A percentile compares a stretch with the other conserved stretches of the same genome.
phyloP scores from a whole-genome alignment of 2,888 invertebrate species.

The Philaethria dido region DNA sequence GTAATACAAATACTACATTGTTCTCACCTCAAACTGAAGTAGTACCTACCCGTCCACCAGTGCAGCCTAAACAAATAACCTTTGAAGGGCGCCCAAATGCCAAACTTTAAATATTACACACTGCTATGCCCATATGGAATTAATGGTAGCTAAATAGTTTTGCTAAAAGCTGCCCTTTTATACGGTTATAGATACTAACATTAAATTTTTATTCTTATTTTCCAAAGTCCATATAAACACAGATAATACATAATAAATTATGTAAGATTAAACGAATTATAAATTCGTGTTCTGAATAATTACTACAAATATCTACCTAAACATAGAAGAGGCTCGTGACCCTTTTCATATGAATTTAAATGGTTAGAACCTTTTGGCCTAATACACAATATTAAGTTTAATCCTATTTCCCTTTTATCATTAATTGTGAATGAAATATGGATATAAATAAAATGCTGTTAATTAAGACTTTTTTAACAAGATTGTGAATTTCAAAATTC shows the following conservation, averaged over 20 bases:
- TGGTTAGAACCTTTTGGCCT: conserved; percentile 26
- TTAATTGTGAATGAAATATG: conserved; percentile 17
- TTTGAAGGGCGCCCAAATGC: conserved; percentile 30
- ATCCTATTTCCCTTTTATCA: conserved; percentile 25
- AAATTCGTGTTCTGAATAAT: conserved; percentile 26
- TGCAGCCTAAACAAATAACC: conserved; percentile 40
- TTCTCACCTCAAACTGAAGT: conserved; percentile 35
- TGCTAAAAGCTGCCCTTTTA: neutral
- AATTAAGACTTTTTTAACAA: neutral
- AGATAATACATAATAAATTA: conserved; percentile 9
- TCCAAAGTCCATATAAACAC: neutral
- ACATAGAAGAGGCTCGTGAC: conserved; percentile 10
- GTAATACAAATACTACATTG: conserved; percentile 54
- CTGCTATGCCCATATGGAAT: conserved; percentile 17
- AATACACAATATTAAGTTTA: conserved; percentile 26
- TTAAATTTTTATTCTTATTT: neutral
- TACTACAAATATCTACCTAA: conserved; percentile 19
- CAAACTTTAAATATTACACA: conserved; percentile 38
- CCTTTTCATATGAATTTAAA: conserved; percentile 29
- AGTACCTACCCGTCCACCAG: conserved; percentile 29
- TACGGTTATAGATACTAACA: neutral
- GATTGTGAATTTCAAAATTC: neutral
- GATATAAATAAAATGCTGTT: conserved; percentile 2
- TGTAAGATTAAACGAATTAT: conserved; percentile 16
- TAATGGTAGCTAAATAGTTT: conserved; percentile 16